Evolutionary conservation across 2,113 vertebrate genomes (phyloP).

Genomic region (Mustela nigripes): DNA sequence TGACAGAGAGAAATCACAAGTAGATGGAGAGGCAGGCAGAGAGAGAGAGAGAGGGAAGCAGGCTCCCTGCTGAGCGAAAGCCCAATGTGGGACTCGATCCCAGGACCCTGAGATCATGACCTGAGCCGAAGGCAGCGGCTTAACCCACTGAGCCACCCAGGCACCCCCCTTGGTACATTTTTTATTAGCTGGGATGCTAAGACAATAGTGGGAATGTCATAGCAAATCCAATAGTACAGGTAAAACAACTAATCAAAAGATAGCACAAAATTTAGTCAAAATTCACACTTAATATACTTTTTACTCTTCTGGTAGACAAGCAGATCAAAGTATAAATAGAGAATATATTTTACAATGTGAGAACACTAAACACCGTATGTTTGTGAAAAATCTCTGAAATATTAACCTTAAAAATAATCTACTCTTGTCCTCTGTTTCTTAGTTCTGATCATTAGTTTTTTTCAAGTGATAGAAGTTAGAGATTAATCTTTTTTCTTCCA

Average conservation of each 20-base stretch:
- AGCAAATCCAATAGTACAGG: conserved; percentile 24
- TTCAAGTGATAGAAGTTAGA: neutral
- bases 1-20: too few species aligned
- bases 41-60: too few species aligned
- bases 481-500: conserved; percentile 49
- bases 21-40: too few species aligned
- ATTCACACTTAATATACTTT: conserved; percentile 27
- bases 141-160: too few species aligned
- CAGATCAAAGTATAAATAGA: neutral
- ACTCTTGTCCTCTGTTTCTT: conserved; percentile 29
- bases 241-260: conserved; percentile 60
- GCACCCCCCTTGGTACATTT: neutral
- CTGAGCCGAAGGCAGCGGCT: too few species aligned
- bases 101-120: too few species aligned
- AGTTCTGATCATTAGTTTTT: conserved; percentile 29
- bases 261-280: conserved; percentile 55
- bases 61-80: too few species aligned
- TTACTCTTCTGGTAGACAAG: neutral
- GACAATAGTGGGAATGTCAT: conserved; percentile 20
- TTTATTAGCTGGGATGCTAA: conserved; percentile 23
- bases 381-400: conserved; percentile 21
- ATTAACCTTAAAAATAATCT: conserved; percentile 52
- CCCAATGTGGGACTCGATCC: too few species aligned
- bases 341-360: neutral
- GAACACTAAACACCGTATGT: neutral